These are phyloP conservation scores for Xylocampa areola DNA, from an alignment of 2,888 invertebrate species.

Conservation along the genomic window DNA sequence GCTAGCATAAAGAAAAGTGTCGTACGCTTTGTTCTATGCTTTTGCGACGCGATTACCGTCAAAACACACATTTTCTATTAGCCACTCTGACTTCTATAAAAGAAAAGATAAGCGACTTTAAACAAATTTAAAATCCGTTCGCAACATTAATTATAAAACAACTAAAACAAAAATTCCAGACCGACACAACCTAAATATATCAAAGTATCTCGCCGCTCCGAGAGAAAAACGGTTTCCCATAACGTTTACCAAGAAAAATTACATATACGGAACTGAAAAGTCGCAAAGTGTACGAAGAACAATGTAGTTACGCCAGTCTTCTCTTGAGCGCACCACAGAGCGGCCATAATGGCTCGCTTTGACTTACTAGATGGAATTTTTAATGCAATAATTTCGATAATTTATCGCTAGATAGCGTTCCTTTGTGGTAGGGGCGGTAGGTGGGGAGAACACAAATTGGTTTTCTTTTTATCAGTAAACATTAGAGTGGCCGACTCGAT, in stretches of 20 bases:
- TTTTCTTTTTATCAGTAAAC: constrained; percentile 86
- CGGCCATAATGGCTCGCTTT: constrained; percentile 90
- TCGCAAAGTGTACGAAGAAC: constrained; percentile 61
- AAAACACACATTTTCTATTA: background rate
- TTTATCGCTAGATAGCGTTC: constrained; percentile 89
- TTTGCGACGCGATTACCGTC: too few species aligned
- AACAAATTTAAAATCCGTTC: constrained; percentile 19
- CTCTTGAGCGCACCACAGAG: constrained; percentile 53
- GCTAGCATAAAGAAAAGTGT: too few species aligned
- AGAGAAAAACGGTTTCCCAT: constrained; percentile 81
- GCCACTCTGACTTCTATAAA: too few species aligned
- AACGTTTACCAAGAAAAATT: constrained; percentile 79
- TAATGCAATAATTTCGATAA: constrained; percentile 93
- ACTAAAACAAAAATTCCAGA: constrained; percentile 55
- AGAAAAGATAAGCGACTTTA: background rate
- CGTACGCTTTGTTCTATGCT: too few species aligned
- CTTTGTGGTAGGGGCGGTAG: constrained; percentile 78
- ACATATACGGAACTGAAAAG: constrained; percentile 61
- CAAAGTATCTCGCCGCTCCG: constrained; percentile 63
- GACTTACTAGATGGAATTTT: constrained; percentile 93
- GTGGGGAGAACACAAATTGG: constrained; percentile 78
- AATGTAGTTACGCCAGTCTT: constrained; percentile 69
- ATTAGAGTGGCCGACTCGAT: constrained; percentile 79
- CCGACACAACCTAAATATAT: constrained; percentile 66
- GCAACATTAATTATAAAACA: constrained; percentile 33